These are phyloP conservation scores for Sialis lutaria DNA, from an alignment of 2,888 invertebrate species.

Conservation along the genomic window DNA sequence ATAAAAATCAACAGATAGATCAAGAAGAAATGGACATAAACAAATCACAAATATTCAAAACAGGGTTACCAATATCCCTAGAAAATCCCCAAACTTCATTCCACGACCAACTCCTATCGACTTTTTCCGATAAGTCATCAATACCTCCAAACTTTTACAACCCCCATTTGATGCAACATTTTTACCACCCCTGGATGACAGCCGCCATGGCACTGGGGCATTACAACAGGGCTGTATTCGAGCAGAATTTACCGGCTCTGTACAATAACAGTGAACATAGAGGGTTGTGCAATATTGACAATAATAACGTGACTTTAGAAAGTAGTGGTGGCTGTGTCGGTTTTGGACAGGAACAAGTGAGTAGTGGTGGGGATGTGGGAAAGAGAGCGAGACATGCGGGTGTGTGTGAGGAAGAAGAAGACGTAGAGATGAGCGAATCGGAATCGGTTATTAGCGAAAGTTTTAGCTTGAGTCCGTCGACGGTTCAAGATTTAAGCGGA, in stretches of 20 bases:
- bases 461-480: slow-evolving; percentile 7
- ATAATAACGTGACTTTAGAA: neutral
- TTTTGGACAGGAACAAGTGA: neutral
- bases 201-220: slow-evolving; percentile 2
- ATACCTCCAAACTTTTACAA: neutral
- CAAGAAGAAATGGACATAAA: neutral
- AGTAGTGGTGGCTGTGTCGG: neutral
- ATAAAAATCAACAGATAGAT: neutral
- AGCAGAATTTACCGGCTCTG: neutral
- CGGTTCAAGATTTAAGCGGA: slow-evolving; percentile 7
- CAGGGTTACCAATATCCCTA: neutral
- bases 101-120: neutral
- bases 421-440: slow-evolving; percentile 1
- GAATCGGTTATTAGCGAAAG: slow-evolving; percentile 8
- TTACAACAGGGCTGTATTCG: slow-evolving; percentile 1
- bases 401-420: slow-evolving; percentile 1
- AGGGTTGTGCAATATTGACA: neutral
- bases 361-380: neutral
- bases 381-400: neutral
- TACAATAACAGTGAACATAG: neutral
- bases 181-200: slow-evolving; percentile 4
- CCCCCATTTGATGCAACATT: slow-evolving; percentile 3
- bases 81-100: neutral
- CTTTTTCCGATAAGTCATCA: neutral
- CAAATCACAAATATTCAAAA: neutral